These are phyloP conservation scores for Odontocerum albicorne DNA, from an alignment of 2,888 invertebrate genomes.

Conservation along the genomic window DNA sequence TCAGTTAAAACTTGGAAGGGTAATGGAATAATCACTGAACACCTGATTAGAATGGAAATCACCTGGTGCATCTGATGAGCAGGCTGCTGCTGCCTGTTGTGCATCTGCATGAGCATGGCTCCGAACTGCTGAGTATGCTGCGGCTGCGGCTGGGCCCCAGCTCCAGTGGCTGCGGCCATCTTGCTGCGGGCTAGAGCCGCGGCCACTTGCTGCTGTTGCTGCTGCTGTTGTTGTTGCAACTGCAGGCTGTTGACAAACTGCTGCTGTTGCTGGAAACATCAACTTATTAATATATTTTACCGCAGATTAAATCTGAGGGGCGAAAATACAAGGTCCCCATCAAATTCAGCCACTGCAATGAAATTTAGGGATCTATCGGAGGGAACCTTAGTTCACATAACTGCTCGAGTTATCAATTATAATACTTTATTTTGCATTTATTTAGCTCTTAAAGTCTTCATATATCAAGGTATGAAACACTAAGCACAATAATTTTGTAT, in stretches of 20 bases:
- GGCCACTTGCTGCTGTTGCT: constrained; percentile 19
- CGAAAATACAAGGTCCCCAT: too few species aligned
- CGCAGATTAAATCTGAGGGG: too few species aligned
- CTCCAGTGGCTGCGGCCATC: constrained; percentile 7
- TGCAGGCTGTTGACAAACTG: constrained; percentile 20
- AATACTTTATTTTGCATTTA: too few species aligned
- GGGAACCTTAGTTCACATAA: too few species aligned
- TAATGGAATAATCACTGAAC: neutral
- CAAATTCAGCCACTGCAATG: too few species aligned
- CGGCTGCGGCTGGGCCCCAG: constrained; percentile 44
- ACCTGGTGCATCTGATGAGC: constrained; percentile 38
- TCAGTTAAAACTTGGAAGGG: too few species aligned
- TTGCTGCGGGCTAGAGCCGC: constrained; percentile 16
- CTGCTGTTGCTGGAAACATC: constrained; percentile 12
- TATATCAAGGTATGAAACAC: too few species aligned
- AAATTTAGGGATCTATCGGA: too few species aligned
- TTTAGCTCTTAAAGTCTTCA: too few species aligned
- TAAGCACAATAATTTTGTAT: too few species aligned
- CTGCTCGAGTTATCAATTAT: too few species aligned
- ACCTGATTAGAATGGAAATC: neutral
- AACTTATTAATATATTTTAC: neutral
- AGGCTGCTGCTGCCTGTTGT: constrained; percentile 45
- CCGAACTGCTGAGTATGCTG: constrained; percentile 49
- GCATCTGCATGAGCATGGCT: constrained; percentile 39
- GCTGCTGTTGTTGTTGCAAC: constrained; percentile 15